Evolutionary conservation across 2,888 invertebrate species (phyloP), one percentile per base, ranked within the genome.

Genomic region (Athalia rosae): DNA sequence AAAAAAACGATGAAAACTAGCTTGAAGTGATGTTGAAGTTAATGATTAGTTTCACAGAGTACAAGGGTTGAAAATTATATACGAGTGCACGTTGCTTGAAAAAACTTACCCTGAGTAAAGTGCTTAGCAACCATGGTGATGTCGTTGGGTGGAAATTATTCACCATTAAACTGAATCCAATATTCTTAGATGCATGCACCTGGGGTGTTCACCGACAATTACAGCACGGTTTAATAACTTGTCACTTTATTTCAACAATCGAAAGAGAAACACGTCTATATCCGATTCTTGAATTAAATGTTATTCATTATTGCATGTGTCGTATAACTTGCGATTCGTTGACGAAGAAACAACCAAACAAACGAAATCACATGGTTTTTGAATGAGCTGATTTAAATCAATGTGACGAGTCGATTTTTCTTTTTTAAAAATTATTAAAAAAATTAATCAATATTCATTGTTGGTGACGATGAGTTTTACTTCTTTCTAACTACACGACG

Each of bases 31-130:
- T 1, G 8, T 48, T 28, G 9, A 48, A 15, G 61, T 28, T 4
- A 61, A 61, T 28, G 11, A 62, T 43, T n/a, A 4, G 9, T 13
- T 7, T 6, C 59, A 13, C 47, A 11, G 7, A 13, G 28, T 47
- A 47, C n/a, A 64, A 64, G 8, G 47, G n/a, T 11, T 3, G 15
- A 4, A 13, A n/a, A 8, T 7, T 7, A 64, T 13, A 47, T 11
- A 45, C 58, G 6, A 47, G 13, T 6, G 28, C 77, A 28, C 28
- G 28, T 28, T 28, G 28, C 28, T 28, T 28, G 28, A 2, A 28
- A 28, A 79, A 83, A 87, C 89, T 89, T 83, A 89, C 89, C 89
- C 89, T 89, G 88, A 78, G 86, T 84, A 81, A 89, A 88, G 83
- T 88, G 87, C 85, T 88, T 89, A 83, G 88, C 87, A 85, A 89